phyloP scores from a whole-genome alignment of 2,888 invertebrate genomes.

The Beris morrisii region DNA sequence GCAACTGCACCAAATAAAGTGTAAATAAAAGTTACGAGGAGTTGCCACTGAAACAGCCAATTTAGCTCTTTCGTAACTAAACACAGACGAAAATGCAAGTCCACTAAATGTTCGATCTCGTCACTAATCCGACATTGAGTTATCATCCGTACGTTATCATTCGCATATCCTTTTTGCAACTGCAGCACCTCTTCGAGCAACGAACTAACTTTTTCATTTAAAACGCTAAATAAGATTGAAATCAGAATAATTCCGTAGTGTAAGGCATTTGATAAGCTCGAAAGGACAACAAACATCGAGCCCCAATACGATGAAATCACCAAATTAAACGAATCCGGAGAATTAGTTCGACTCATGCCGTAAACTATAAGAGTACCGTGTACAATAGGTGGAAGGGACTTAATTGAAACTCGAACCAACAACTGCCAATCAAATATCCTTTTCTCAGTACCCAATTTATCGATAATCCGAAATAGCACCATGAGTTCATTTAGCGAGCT shows the following conservation, averaged over 20 bases:
- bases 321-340: too few relatives aligned
- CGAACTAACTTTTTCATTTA: neutral
- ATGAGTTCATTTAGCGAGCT: too few relatives aligned
- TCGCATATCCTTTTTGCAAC: neutral
- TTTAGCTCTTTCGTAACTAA: neutral
- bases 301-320: neutral
- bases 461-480: too few relatives aligned
- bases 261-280: neutral
- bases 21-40: too few relatives aligned
- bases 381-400: too few relatives aligned
- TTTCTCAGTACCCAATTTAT: too few relatives aligned
- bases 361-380: too few relatives aligned
- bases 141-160: neutral
- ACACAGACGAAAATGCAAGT: neutral
- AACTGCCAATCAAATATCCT: too few relatives aligned
- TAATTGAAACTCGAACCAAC: too few relatives aligned
- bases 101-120: neutral
- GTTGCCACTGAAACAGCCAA: constrained; percentile 1
- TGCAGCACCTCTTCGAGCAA: neutral
- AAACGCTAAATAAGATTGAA: neutral
- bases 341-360: too few relatives aligned
- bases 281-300: neutral
- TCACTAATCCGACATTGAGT: neutral
- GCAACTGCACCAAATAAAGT: too few relatives aligned
- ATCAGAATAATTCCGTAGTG: neutral